Percentiles rank a stretch among this genome's conserved stretches.
Conservation (phyloP, 2,888 invertebrate genomes). For the Stegophylla sp. region DNA sequence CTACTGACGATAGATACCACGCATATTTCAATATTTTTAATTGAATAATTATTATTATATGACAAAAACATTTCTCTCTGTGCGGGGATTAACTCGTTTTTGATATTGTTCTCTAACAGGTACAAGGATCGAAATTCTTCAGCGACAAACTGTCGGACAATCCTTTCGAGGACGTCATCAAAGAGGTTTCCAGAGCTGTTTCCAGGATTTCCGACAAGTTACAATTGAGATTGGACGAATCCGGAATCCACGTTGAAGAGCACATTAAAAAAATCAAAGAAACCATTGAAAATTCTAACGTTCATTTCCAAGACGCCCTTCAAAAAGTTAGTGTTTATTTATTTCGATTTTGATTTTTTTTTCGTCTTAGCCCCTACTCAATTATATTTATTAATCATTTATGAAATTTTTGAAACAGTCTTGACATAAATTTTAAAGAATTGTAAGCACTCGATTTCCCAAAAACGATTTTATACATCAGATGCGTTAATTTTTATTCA, state of each 20-base stretch:
- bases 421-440: too few relatives aligned
- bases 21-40: background rate
- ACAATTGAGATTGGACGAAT: background rate
- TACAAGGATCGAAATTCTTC: conserved; percentile 12
- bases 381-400: too few relatives aligned
- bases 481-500: too few relatives aligned
- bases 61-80: background rate
- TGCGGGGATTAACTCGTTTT: too few relatives aligned
- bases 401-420: too few relatives aligned
- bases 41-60: background rate
- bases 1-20: too few relatives aligned
- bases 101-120: background rate
- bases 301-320: background rate
- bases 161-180: conserved; percentile 25
- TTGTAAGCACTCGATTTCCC: too few relatives aligned
- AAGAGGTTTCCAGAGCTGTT: background rate
- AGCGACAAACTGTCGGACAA: background rate
- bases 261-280: conserved; percentile 25
- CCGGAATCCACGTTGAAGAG: conserved; percentile 15
- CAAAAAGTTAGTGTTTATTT: conserved; percentile 11
- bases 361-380: too few relatives aligned
- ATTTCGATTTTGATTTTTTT: too few relatives aligned
- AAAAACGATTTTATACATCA: too few relatives aligned
- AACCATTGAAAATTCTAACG: background rate
- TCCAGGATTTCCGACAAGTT: background rate